Percentiles rank a stretch among this genome's conserved stretches.
Conservation (phyloP, 2,797 vertebrate genomes). For the Acipenser ruthenus region DNA sequence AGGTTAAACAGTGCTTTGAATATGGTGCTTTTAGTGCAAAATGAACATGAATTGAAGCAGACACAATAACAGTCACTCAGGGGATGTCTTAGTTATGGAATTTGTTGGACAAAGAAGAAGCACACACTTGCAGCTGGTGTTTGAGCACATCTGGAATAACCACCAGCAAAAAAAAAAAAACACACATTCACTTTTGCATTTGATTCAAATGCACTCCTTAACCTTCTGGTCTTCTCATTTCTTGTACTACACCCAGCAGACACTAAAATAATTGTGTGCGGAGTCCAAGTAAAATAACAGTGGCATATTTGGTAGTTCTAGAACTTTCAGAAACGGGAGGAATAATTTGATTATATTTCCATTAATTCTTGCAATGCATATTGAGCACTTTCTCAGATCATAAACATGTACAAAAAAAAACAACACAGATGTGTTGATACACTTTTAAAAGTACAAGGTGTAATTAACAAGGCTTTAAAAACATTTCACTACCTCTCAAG, state of each 20-base stretch:
- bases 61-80: not conserved
- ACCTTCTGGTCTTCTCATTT: not conserved
- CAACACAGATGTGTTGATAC: too few relatives aligned
- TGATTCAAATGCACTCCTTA: constrained; percentile 16
- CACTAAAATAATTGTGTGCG: constrained; percentile 8
- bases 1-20: too few relatives aligned
- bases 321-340: constrained; percentile 1
- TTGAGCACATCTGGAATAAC: constrained; percentile 1
- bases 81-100: not conserved
- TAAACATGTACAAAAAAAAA: too few relatives aligned
- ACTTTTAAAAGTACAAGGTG: too few relatives aligned
- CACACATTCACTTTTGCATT: not conserved
- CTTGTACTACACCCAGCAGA: constrained; percentile 10
- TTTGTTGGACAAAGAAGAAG: not conserved
- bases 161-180: not conserved
- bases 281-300: constrained; percentile 18
- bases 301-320: constrained; percentile 15
- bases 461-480: too few relatives aligned
- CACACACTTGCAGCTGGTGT: not conserved
- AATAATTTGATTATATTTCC: not conserved
- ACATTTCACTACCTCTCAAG: too few relatives aligned
- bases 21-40: too few relatives aligned
- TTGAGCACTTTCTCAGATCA: too few relatives aligned
- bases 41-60: too few relatives aligned
- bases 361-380: too few relatives aligned